A percentile compares a stretch with the other conserved stretches of the same genome.
Conservation (phyloP, 2,113 vertebrate species). For the Entomyzon cyanotis region DNA sequence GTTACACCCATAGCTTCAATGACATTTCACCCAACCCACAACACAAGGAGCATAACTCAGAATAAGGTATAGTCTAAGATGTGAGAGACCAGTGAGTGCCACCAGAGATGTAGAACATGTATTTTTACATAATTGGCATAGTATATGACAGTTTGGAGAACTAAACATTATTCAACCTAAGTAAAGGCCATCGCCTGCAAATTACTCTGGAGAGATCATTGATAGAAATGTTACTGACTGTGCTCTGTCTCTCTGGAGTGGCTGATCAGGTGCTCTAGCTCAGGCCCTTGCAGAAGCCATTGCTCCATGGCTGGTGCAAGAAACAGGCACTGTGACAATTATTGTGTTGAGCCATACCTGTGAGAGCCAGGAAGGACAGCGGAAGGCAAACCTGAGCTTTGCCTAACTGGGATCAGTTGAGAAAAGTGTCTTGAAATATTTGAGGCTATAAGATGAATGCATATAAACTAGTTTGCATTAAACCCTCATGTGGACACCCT, state of each 20-base stretch:
- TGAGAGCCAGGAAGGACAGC: background rate
- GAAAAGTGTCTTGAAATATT: background rate
- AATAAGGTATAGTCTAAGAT: background rate
- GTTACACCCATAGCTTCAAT: background rate
- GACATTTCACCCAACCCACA: slow-evolving; percentile 7
- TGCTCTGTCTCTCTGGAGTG: background rate
- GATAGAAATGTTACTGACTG: background rate
- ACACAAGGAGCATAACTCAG: background rate
- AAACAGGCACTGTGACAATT: background rate
- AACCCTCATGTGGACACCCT: background rate
- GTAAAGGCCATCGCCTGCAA: background rate
- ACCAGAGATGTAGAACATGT: background rate
- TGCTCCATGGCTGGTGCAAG: background rate
- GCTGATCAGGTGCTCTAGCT: background rate
- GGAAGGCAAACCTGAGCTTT: background rate
- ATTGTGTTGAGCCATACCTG: background rate
- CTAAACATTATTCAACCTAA: background rate
- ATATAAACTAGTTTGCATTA: background rate
- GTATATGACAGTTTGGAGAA: background rate
- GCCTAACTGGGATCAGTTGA: background rate
- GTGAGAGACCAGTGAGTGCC: background rate
- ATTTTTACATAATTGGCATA: slow-evolving; percentile 34
- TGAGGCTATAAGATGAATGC: background rate
- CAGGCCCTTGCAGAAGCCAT: background rate
- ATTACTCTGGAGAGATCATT: background rate